These are phyloP conservation scores for Gallinago nigripennis DNA, from an alignment of 2,797 vertebrate species.

Conservation along the genomic window DNA sequence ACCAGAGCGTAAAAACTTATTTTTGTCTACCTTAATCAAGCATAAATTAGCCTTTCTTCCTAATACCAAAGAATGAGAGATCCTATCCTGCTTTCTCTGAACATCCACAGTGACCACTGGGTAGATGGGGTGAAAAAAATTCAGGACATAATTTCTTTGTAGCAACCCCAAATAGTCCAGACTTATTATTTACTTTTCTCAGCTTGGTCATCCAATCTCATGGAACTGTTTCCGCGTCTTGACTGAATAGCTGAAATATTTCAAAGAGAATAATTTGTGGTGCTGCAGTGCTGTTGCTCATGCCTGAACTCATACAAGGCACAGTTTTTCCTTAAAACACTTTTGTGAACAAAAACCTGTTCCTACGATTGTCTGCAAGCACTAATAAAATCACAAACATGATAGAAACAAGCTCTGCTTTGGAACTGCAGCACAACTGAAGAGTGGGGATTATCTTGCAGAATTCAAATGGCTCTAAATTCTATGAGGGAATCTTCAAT, in stretches of 20 bases:
- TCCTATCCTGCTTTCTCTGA: background rate
- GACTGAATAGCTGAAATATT: background rate
- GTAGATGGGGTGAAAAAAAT: background rate
- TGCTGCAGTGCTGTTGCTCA: background rate
- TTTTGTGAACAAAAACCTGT: background rate
- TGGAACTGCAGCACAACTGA: background rate
- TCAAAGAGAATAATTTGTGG: background rate
- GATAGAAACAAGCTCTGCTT: background rate
- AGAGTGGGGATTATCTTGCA: background rate
- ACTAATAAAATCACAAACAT: background rate
- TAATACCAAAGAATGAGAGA: background rate
- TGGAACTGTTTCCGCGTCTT: background rate
- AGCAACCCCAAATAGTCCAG: background rate
- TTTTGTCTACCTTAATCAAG: background rate
- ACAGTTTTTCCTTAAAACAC: background rate
- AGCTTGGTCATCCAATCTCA: background rate
- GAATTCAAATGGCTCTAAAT: background rate
- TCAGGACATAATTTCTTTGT: background rate
- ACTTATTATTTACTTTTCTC: background rate
- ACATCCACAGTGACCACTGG: background rate
- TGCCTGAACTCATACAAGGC: background rate
- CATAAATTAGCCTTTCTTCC: background rate
- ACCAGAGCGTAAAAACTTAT: background rate
- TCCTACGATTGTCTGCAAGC: background rate
- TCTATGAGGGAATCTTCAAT: background rate